Base-by-base conservation (phyloP, 2,888 invertebrate species). In the Stenodera caucasica region DNA sequence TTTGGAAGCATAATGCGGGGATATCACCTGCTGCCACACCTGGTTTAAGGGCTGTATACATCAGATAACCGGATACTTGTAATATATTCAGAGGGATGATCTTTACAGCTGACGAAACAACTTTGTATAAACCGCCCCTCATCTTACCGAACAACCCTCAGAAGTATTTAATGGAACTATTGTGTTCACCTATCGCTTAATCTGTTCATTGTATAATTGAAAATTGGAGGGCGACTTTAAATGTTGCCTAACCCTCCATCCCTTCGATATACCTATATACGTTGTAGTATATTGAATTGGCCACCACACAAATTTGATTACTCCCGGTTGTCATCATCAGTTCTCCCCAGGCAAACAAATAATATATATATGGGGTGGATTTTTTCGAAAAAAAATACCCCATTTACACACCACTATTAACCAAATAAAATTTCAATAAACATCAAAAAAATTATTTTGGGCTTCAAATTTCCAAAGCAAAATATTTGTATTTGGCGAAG, bases 181-280 rank as follows among this genome's bases (percentile, higher is more conserved):
- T 74, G 73, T 74, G 67, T 67, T 66, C 65, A 68, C 69, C 65
- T 71, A 70, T 71, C 72, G 67, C 65, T 66, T 72, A 72, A 72
- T 72, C 72, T 69, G 68, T 61, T 67, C 69, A 70, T 72, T 73
- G 72, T 71, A 65, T 71, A 66, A 72, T 71, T 69, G 68, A 64
- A 71, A 70, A 66, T 63, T 62, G 62, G 60, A 61, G 57, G 55
- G 45, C 12, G 45, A 45, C 21, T 23, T 23, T 45, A n/a, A n/a
- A n/a, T n/a, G n/a, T n/a, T n/a, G n/a, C n/a, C n/a, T n/a, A n/a
- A n/a, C n/a, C n/a, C n/a, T n/a, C n/a, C 18, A 23, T 23, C 23
- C 40, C 18, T 18, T 11, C 18, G 18, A 3, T n/a, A 33, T n/a
- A 40, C 15, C 14, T 37, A 37, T 40, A 15, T 40, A 15, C 18